These are phyloP conservation scores for Meloidogyne floridensis DNA, from an alignment of 1,140 invertebrate species.

Conservation along the genomic window DNA sequence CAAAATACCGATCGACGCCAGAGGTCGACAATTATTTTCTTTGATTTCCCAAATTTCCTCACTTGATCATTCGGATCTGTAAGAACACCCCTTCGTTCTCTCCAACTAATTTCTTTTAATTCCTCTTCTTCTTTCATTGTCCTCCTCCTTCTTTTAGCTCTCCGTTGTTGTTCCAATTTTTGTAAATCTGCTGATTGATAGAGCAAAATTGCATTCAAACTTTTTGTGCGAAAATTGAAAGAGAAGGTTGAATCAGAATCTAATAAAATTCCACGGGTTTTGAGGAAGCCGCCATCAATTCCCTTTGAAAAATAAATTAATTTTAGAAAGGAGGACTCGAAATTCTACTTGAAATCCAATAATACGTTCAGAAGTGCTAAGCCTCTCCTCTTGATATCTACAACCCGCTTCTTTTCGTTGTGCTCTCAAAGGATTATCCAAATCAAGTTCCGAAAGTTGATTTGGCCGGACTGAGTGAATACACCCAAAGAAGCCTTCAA, in stretches of 20 bases:
- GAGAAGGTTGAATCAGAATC: constrained; percentile 51
- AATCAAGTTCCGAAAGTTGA: constrained; percentile 60
- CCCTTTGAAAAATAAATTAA: background rate
- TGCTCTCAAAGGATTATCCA: constrained; percentile 60
- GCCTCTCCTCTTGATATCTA: constrained; percentile 48
- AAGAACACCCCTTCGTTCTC: background rate
- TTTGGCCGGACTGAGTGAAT: constrained; percentile 60
- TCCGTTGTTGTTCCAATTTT: constrained; percentile 23
- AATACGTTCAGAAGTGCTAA: constrained; percentile 48
- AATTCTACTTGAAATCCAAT: constrained; percentile 53
- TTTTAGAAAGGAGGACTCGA: too few species aligned
- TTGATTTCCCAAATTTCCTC: background rate
- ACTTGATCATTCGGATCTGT: background rate
- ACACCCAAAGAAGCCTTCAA: constrained; percentile 64
- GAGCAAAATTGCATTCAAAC: constrained; percentile 57
- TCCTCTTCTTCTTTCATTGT: constrained; percentile 16
- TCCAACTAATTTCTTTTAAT: background rate
- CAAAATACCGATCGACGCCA: too few species aligned
- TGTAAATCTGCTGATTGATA: constrained; percentile 55
- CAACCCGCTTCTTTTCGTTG: constrained; percentile 58
- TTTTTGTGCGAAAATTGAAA: constrained; percentile 60
- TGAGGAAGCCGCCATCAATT: constrained; percentile 49
- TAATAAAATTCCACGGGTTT: constrained; percentile 35
- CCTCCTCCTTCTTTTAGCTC: constrained; percentile 17
- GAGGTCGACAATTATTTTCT: too few species aligned